Conservation (phyloP, 92 coral and sea anemone species). For the Meandrina meandrites region DNA sequence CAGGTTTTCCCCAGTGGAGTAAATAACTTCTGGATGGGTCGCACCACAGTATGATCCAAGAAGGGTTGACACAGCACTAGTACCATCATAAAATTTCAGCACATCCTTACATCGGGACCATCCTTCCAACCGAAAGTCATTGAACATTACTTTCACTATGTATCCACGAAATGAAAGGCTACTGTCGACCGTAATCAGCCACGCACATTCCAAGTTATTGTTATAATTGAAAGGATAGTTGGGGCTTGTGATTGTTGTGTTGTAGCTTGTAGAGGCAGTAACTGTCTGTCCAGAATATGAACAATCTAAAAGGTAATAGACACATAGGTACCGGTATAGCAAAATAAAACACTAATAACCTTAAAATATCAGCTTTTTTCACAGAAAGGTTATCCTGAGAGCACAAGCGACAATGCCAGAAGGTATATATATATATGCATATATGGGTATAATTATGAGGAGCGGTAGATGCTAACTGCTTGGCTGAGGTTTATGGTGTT, state of each 20-base stretch:
- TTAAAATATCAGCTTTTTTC: too few relatives aligned
- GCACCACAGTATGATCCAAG: neutral
- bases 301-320: neutral
- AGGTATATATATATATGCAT: too few relatives aligned
- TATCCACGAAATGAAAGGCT: neutral
- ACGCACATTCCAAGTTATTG: neutral
- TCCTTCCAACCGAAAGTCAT: neutral
- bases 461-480: too few relatives aligned
- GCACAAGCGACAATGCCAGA: too few relatives aligned
- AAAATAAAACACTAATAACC: neutral
- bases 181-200: neutral
- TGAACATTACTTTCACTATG: neutral
- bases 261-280: neutral
- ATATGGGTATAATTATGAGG: too few relatives aligned
- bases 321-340: too few relatives aligned
- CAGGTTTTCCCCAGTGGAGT: neutral
- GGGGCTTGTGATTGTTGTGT: slow-evolving; percentile 10
- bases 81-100: neutral
- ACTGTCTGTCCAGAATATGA: neutral
- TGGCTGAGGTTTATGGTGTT: too few relatives aligned
- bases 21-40: slow-evolving; percentile 7
- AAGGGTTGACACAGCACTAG: neutral
- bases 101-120: neutral
- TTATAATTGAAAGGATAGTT: neutral
- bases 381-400: too few relatives aligned